Conservation (phyloP, 2,113 vertebrate species). For the Numenius arquata region DNA sequence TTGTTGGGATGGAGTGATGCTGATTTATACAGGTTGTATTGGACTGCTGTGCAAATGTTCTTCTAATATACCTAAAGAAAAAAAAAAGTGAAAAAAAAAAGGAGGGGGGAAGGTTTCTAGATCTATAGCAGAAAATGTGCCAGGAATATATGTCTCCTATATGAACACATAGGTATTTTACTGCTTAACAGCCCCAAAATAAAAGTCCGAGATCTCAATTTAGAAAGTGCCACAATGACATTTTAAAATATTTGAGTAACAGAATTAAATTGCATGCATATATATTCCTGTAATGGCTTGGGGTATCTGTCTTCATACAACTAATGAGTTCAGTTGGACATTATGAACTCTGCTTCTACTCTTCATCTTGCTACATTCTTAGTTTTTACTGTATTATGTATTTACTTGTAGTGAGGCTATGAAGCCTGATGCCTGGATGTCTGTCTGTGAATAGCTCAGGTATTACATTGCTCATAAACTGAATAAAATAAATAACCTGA, state of each 20-base stretch:
- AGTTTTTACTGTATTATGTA: neutral
- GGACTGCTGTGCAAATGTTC: neutral
- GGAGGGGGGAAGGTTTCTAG: neutral
- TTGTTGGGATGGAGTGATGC: neutral
- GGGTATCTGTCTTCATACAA: neutral
- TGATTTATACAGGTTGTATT: neutral
- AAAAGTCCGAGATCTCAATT: neutral
- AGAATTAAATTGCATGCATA: neutral
- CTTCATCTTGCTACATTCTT: neutral
- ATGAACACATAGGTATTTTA: neutral
- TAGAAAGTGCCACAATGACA: neutral
- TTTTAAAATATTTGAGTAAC: neutral
- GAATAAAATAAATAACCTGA: neutral
- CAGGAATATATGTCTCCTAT: neutral
- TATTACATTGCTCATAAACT: neutral
- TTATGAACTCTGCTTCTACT: neutral
- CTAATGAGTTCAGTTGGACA: neutral
- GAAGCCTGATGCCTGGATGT: neutral
- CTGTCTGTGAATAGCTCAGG: neutral
- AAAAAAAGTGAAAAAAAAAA: neutral
- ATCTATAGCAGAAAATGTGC: neutral
- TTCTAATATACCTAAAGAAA: neutral
- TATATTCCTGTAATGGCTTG: neutral
- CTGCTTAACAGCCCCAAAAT: neutral
- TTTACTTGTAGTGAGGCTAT: neutral